Percentiles rank a stretch among this genome's conserved stretches.
Conservation (phyloP, 1,140 invertebrate species). For the Condylostylus longicornis region DNA sequence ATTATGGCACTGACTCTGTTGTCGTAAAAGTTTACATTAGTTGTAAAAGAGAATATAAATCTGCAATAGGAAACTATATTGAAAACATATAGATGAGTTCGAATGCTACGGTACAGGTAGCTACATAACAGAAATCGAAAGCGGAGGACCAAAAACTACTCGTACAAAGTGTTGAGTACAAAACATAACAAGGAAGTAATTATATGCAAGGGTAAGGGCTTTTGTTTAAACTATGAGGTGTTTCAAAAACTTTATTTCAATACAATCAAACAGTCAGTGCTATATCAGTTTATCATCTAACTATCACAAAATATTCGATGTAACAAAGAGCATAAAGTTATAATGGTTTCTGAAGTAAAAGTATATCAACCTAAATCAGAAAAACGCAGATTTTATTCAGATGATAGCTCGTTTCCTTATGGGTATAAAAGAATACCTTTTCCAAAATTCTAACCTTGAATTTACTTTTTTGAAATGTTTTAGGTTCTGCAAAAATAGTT, state of each 20-base stretch:
- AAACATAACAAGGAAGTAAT: neutral
- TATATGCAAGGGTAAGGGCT: neutral
- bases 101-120: neutral
- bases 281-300: neutral
- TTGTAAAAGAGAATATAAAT: neutral
- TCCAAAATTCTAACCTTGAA: too few relatives aligned
- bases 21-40: too few relatives aligned
- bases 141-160: neutral
- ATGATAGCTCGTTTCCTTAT: neutral
- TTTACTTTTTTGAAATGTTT: too few relatives aligned
- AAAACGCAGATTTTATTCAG: neutral
- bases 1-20: constrained; percentile 33
- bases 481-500: too few relatives aligned
- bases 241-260: neutral
- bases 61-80: neutral
- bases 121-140: neutral
- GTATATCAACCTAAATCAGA: too few relatives aligned
- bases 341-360: neutral
- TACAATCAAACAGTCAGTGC: neutral
- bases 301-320: neutral
- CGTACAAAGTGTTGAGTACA: neutral
- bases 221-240: neutral
- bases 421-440: neutral
- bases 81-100: neutral
- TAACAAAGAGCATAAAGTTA: neutral